These are phyloP conservation scores for Cantharis lateralis DNA, from an alignment of 2,888 invertebrate genomes.

Conservation along the genomic window DNA sequence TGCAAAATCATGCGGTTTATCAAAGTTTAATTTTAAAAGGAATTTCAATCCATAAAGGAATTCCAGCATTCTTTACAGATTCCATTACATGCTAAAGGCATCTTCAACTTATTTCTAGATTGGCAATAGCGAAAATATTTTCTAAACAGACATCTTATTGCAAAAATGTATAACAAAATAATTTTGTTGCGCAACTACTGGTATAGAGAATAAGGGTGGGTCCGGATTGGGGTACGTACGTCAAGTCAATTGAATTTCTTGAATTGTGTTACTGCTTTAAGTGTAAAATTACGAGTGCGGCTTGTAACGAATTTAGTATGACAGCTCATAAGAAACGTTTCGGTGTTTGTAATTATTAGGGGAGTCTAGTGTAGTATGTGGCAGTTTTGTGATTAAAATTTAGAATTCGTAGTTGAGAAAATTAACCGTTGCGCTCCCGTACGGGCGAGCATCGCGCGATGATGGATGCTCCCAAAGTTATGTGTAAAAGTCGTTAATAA, in stretches of 20 bases:
- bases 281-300: slow-evolving; percentile 22
- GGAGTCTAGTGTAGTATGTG: slow-evolving; percentile 35
- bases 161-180: neutral
- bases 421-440: slow-evolving; percentile 45
- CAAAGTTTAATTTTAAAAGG: slow-evolving; percentile 40
- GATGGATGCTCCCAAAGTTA: slow-evolving; percentile 56
- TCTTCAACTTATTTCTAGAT: slow-evolving; percentile 19
- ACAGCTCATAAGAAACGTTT: slow-evolving; percentile 39
- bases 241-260: neutral
- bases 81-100: slow-evolving; percentile 22
- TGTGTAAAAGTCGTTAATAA: slow-evolving; percentile 58
- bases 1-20: slow-evolving; percentile 39
- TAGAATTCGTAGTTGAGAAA: slow-evolving; percentile 40
- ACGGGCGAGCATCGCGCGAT: slow-evolving; percentile 39
- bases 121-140: slow-evolving; percentile 7
- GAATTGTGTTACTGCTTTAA: neutral
- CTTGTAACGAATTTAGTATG: slow-evolving; percentile 34
- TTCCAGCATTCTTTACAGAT: slow-evolving; percentile 30
- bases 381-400: slow-evolving; percentile 45
- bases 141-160: neutral
- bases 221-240: neutral
- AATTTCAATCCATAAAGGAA: slow-evolving; percentile 39
- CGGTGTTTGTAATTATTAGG: slow-evolving; percentile 38
- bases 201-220: neutral
- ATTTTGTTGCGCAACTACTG: neutral